phyloP scores from a whole-genome alignment of 2,888 invertebrate genomes.

The Bombylius major region DNA sequence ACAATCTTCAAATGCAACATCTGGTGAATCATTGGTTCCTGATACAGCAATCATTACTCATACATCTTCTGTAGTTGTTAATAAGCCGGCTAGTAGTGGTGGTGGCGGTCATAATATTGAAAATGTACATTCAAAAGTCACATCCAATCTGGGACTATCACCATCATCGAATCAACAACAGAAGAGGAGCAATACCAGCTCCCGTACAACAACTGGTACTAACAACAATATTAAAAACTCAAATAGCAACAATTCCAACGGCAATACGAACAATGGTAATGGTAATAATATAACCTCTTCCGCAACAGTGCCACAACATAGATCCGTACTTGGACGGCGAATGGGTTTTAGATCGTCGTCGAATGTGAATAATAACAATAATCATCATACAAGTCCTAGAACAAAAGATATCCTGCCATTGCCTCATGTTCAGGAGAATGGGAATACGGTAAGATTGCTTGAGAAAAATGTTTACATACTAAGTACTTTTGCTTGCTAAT shows the following conservation, averaged over 20 bases:
- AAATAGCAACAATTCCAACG: neutral
- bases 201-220: neutral
- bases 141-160: neutral
- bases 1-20: neutral
- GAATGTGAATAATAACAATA: slow-evolving; percentile 2
- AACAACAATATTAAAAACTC: neutral
- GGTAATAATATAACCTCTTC: slow-evolving; percentile 2
- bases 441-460: slow-evolving; percentile 11
- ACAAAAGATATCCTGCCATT: slow-evolving; percentile 9
- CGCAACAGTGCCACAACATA: slow-evolving; percentile 9
- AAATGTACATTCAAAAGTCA: neutral
- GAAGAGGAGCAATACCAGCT: too few species aligned
- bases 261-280: neutral
- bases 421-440: slow-evolving; percentile 14
- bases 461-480: too few species aligned
- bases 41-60: neutral
- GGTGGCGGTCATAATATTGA: neutral
- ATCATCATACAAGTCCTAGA: slow-evolving; percentile 4
- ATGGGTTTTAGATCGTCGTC: slow-evolving; percentile 11
- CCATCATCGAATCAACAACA: neutral
- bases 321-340: slow-evolving; percentile 11
- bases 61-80: neutral
- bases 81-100: too few species aligned
- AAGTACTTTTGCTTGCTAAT: too few species aligned
- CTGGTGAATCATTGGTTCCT: neutral